A percentile compares a stretch with the other conserved stretches of the same genome.
Evolutionary conservation across 2,113 vertebrate species (phyloP).

Genomic region (Brachypodius melanocephalos): DNA sequence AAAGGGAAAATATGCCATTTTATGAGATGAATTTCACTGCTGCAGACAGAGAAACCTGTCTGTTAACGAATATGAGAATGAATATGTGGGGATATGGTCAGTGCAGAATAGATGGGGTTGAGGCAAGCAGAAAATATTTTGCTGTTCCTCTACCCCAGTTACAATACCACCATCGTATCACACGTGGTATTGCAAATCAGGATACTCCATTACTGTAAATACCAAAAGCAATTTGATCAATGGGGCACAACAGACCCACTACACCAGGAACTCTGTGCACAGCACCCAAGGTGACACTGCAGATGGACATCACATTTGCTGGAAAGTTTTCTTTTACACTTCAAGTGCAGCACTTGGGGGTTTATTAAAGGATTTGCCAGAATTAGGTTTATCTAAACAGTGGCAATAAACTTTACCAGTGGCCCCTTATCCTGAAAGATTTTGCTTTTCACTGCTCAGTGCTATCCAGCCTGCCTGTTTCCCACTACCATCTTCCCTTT

Average conservation of each 20-base stretch:
- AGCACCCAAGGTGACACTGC: neutral
- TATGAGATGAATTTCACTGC: neutral
- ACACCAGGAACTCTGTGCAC: neutral
- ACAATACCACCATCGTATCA: neutral
- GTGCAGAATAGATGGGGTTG: neutral
- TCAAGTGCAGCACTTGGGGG: neutral
- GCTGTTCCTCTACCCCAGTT: neutral
- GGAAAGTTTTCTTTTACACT: neutral
- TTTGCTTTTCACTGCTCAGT: neutral
- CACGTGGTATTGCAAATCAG: neutral
- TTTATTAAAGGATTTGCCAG: neutral
- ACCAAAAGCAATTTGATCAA: neutral
- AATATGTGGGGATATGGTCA: neutral
- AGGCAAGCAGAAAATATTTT: neutral
- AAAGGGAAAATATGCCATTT: neutral
- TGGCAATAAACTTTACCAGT: neutral
- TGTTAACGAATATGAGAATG: neutral
- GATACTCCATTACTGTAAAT: neutral
- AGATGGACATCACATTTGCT: neutral
- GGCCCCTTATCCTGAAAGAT: neutral
- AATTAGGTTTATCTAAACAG: neutral
- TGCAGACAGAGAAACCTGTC: neutral
- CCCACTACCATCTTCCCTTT: conserved; percentile 12
- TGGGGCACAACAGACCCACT: neutral
- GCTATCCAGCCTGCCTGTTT: neutral